Conservation (phyloP, 2,888 invertebrate species). For the Andrena trimmerana region DNA sequence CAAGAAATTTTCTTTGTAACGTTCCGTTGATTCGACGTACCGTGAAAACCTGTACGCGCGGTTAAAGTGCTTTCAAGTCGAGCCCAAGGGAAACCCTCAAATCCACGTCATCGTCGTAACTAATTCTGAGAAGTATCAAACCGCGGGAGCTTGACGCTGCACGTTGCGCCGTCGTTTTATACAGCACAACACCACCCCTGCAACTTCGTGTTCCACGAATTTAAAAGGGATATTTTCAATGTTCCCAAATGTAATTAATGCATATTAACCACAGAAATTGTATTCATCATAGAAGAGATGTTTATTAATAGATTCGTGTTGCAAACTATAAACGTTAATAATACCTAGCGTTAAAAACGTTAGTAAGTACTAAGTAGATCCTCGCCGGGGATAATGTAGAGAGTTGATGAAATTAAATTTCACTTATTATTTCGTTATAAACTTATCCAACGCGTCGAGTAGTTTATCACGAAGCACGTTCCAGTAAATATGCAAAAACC, state of each 20-base stretch:
- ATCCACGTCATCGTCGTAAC: background rate
- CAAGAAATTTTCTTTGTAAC: slow-evolving; percentile 40
- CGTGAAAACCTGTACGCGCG: background rate
- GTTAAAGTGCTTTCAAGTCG: background rate
- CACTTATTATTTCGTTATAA: no score
- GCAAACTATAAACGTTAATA: no score
- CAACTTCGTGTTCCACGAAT: no score
- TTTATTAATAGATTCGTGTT: no score
- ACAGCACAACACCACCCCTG: background rate
- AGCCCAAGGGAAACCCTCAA: background rate
- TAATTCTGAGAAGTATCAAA: background rate
- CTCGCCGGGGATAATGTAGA: no score
- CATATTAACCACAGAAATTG: background rate
- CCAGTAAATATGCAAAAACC: no score
- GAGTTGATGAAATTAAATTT: no score
- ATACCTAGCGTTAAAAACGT: no score
- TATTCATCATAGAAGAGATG: no score
- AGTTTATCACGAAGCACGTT: no score
- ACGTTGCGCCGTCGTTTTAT: background rate
- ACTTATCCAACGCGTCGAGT: no score
- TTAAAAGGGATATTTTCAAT: background rate
- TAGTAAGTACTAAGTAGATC: no score
- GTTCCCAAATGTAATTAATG: background rate
- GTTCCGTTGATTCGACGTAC: background rate
- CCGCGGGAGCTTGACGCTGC: background rate